Evolutionary conservation across 2,797 vertebrate species (phyloP), one percentile per base, ranked within the genome.

Genomic region (Darevskia nairensis): DNA sequence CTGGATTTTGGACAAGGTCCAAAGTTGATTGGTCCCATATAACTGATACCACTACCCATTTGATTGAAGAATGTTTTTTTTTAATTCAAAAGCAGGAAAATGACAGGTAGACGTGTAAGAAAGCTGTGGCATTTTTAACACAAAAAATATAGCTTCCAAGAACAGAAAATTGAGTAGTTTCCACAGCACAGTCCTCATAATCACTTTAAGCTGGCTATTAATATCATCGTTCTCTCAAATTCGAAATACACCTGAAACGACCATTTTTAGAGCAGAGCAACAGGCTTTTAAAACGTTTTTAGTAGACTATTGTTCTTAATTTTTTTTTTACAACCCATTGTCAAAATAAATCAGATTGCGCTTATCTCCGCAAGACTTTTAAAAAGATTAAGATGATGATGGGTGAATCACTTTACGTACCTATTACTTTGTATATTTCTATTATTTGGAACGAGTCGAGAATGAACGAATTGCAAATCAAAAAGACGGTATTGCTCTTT

Each of bases 301-400:
- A 94, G 90, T 84, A 94, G 90, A 95, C 91, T 93, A 91, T 90
- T 95, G 90, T 95, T 95, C 90, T 94, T 95, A 94, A 86, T 91
- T 39, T 41, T 39, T 41, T 90, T 91, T 95, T 94, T 92, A 92
- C 90, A 92, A 94, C 82, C 88, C 85, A 90, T 94, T 96, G 92
- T 95, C 92, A 95, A 95, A 96, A 95, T 94, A 95, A 96, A 95
- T 95, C 93, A 96, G 96, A 94, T 77, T 11, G 0, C 86, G 92
- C 82, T 94, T 94, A 95, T 96, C 92, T 96, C 92, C 71, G 84
- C 89, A 95, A 89, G 86, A 80, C 92, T 92, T 95, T 96, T 94
- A 94, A 95, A 95, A 94, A 92, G 90, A 95, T 93, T 88, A 94
- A 95, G 95, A 93, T 96, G 93, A 93, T 96, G 93, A 92, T 82